Evolutionary conservation across 2,797 vertebrate genomes (phyloP).

Genomic region (Crax fasciolata): DNA sequence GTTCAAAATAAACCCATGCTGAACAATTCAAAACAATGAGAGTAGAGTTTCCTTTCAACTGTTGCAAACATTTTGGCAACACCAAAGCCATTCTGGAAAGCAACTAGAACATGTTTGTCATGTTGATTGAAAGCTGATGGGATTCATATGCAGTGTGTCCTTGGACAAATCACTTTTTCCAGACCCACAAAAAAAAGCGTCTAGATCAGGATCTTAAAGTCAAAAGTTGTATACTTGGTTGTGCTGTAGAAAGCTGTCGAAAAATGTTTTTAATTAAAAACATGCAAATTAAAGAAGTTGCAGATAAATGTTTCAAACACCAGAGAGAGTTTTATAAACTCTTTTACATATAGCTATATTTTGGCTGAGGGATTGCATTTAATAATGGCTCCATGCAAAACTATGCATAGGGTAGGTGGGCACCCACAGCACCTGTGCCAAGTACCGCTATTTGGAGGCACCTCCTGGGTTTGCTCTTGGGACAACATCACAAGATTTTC

Average conservation of each 20-base stretch:
- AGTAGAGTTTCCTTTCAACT: background rate
- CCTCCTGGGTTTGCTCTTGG: background rate
- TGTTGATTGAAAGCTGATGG: background rate
- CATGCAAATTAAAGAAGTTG: background rate
- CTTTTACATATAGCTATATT: background rate
- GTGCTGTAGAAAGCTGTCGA: background rate
- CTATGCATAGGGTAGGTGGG: background rate
- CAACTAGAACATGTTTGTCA: background rate
- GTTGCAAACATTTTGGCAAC: background rate
- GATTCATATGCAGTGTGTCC: background rate
- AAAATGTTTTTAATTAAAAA: conserved; percentile 20
- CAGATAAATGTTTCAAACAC: background rate
- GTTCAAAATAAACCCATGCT: background rate
- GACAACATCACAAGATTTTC: background rate
- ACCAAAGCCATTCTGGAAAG: background rate
- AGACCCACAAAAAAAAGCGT: background rate
- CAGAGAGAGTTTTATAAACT: background rate
- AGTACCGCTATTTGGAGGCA: background rate
- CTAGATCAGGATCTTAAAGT: background rate
- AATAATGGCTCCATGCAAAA: background rate
- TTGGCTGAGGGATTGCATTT: background rate
- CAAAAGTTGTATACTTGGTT: background rate
- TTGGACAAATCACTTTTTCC: background rate
- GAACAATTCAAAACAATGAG: background rate
- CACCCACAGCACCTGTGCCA: background rate